Evolutionary conservation across 2,888 invertebrate genomes (phyloP).

Genomic region (Crossocerus cetratus): DNA sequence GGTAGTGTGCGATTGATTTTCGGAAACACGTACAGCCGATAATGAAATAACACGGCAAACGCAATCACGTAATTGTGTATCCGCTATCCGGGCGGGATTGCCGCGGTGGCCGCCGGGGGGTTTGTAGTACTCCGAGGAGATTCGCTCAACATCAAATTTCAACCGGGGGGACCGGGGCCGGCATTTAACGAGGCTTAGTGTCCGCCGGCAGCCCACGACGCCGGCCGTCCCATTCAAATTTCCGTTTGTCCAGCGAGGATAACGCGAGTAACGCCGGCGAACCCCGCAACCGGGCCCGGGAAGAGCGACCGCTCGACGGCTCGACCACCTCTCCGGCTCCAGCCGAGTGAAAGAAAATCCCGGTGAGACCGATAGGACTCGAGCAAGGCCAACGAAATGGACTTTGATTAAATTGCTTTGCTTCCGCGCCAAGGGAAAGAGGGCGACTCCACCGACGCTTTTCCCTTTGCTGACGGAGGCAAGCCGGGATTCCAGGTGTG

Average conservation of each 20-base stretch:
- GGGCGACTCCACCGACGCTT: background rate
- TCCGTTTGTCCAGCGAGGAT: conserved; percentile 55
- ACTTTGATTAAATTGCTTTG: conserved; percentile 48
- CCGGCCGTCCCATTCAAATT: conserved; percentile 64
- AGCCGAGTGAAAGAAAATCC: conserved; percentile 42
- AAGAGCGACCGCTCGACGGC: conserved; percentile 10
- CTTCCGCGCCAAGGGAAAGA: conserved; percentile 1
- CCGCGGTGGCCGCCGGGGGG: conserved; percentile 1
- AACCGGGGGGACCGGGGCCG: conserved; percentile 35
- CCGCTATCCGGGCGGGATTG: conserved; percentile 25
- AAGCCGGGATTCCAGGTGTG: background rate
- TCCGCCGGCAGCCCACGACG: no score
- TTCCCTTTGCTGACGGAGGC: no score
- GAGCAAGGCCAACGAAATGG: conserved; percentile 34
- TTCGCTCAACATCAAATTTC: conserved; percentile 62
- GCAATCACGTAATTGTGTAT: conserved; percentile 47
- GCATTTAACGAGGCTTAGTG: conserved; percentile 56
- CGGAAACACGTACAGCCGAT: conserved; percentile 1
- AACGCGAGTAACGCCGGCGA: no score
- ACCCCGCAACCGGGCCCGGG: no score
- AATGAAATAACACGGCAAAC: conserved; percentile 30
- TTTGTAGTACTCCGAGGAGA: background rate
- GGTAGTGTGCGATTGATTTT: background rate
- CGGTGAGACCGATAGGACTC: conserved; percentile 35
- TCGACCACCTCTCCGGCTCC: conserved; percentile 19